These are phyloP conservation scores for Symphodus melops DNA, from an alignment of 2,113 vertebrate genomes.

Conservation along the genomic window DNA sequence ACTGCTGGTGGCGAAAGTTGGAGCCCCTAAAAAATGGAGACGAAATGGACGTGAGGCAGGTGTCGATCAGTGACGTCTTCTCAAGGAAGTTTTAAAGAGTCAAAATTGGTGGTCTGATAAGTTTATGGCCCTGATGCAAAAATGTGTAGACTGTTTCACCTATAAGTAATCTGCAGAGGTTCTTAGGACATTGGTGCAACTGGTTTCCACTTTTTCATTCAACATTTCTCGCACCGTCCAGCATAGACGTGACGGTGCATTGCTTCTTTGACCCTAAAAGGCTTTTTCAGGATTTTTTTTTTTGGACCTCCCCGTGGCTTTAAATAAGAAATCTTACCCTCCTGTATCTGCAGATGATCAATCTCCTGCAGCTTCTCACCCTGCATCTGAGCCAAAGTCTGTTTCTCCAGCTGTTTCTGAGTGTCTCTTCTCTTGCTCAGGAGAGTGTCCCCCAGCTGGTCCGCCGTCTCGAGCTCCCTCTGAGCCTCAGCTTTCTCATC, in stretches of 20 bases:
- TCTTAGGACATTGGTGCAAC: background rate
- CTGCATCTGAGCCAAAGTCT: slow-evolving; percentile 27
- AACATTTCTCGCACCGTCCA: slow-evolving; percentile 17
- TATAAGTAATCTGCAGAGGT: too few relatives aligned
- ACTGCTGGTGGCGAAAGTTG: background rate
- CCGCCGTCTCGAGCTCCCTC: slow-evolving; percentile 7
- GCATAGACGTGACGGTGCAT: background rate
- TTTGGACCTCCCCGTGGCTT: slow-evolving; percentile 18
- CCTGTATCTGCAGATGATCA: slow-evolving; percentile 32
- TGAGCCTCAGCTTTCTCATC: slow-evolving; percentile 22
- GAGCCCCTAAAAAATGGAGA: background rate
- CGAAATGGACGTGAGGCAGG: too few relatives aligned
- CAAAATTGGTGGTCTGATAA: background rate
- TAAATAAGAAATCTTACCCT: slow-evolving; percentile 18
- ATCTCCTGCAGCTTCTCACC: slow-evolving; percentile 16
- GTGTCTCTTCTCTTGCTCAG: slow-evolving; percentile 11
- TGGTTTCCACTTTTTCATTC: background rate
- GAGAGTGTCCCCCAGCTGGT: slow-evolving; percentile 26
- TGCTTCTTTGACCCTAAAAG: slow-evolving; percentile 1
- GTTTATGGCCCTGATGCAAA: background rate
- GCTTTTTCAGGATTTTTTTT: slow-evolving; percentile 10
- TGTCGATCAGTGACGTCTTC: too few relatives aligned
- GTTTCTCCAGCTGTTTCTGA: slow-evolving; percentile 38
- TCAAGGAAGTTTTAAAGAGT: too few relatives aligned
- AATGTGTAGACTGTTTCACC: background rate